phyloP scores from a whole-genome alignment of 2,797 vertebrate species.

The Triplophysa bombifrons region DNA sequence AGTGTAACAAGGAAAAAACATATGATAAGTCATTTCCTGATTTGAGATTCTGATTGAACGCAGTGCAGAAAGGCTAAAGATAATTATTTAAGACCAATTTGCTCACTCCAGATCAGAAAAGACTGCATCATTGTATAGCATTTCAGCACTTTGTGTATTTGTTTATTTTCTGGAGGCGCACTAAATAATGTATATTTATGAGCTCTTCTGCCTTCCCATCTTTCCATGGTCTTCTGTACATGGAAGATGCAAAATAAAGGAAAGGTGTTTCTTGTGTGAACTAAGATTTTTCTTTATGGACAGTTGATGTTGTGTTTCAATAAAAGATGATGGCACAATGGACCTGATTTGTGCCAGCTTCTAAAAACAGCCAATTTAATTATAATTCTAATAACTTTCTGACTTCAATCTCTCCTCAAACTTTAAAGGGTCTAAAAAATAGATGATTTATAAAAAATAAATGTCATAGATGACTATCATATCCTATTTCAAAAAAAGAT shows the following conservation, averaged over 20 bases:
- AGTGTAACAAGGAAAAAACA: conserved; percentile 60
- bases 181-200: background rate
- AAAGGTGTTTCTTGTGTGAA: background rate
- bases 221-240: background rate
- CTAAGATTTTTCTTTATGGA: background rate
- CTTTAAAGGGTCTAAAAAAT: background rate
- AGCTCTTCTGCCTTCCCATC: background rate
- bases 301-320: conserved; percentile 1
- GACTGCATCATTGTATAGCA: conserved; percentile 1
- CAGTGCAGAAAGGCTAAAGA: too few species aligned
- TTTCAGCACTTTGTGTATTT: conserved; percentile 18
- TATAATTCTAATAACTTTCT: background rate
- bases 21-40: conserved; percentile 69
- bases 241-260: background rate
- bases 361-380: background rate
- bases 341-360: conserved; percentile 2
- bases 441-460: too few species aligned
- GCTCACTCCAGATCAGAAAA: background rate
- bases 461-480: too few species aligned
- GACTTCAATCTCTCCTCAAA: background rate
- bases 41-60: conserved; percentile 70
- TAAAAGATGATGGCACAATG: background rate
- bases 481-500: too few species aligned
- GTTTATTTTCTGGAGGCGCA: background rate
- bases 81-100: conserved; percentile 32